Base-by-base conservation (phyloP, 2,888 invertebrate genomes). In the Dioctria rufipes region DNA sequence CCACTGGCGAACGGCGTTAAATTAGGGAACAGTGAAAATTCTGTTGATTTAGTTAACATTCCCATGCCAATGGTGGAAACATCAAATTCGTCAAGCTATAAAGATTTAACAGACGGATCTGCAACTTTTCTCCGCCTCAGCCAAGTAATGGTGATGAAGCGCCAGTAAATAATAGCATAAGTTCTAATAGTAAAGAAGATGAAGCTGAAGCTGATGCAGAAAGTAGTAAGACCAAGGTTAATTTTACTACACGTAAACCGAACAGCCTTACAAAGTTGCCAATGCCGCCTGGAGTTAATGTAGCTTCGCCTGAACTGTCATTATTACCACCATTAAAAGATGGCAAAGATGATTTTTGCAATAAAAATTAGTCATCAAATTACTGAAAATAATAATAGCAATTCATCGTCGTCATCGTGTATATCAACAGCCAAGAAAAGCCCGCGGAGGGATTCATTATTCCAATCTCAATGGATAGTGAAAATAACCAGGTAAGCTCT, bases 211-310 rank as follows among this genome's bases (percentile, higher is more conserved):
- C 61, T 49, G 63, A 78, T 8, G 54, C 54, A 3, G 66, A 78
- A 42, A 67, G 58, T 58, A 79, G 66, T 66, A 84, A 82, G 86
- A 87, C 83, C 83, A 84, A 84, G 83, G 83, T 83, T 61, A 83
- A 80, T 78, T 65, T 75, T 78, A 81, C 78, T 71, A 79, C 83
- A 84, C 84, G 80, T 83, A 90, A 91, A 86, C 92, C 92, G 79
- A 93, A 93, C 88, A 94, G 92, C 86, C 91, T 96, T 82, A 94
- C 94, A 43, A 94, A 94, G 85, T 89, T 97, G 84, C 96, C 96
- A 9, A 92, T 97, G 92, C 96, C 96, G 81, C 96, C 96, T 40
- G 95, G 95, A 63, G 94, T 95, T 81, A 92, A 92, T 87, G 92
- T 92, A 82, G 92, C 91, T 8, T 82, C 83, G 5, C 83, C 83